Base-by-base conservation (phyloP, 2,888 invertebrate genomes). In the Drosophila neotestacea region DNA sequence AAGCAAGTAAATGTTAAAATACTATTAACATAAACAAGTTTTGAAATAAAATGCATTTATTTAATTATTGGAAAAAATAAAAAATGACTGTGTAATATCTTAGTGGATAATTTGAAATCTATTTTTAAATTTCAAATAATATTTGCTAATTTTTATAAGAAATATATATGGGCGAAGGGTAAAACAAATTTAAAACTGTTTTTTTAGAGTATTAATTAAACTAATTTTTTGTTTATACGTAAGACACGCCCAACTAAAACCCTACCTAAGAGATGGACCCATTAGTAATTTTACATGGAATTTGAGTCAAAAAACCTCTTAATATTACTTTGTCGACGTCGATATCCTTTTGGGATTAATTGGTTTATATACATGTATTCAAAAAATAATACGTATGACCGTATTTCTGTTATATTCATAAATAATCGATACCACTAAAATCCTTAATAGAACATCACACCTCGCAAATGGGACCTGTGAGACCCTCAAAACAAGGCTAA, bases 381-480 rank as follows among this genome's bases (percentile, higher is more conserved):
- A 4, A 34, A 13, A 30, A 7, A 6, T 6, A 36, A 46, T 16
- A 47, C 27, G 16, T 28, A 9, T 48, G 7, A 6, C 28, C 54
- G 6, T 13, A 22, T 30, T 36, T 61, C 36, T 30, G 52, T 32
- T 9, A 38, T n/a, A 59, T 55, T 59, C 9, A 50, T 30, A 51
- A 42, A 28, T 30, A 61, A 76, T 76, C 76, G 39, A 76, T 76
- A 59, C 6, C 1, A 44, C 30, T 47, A 28, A 52, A 28, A 38
- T 36, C 16, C 22, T 41, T 16, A 38, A 56, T 72, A 47, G 2
- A 47, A 63, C 16, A 39, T 22, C 13, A 10, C 52, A 61, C 6
- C 28, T 46, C 46, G 27, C 28, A 42, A 70, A 70, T 44, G 50
- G 62, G 47, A 34, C 36, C 38, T 13, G 13, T 22, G 46, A 38